Conservation (phyloP, 2,888 invertebrate species). For the Lithophane ornitopus region DNA sequence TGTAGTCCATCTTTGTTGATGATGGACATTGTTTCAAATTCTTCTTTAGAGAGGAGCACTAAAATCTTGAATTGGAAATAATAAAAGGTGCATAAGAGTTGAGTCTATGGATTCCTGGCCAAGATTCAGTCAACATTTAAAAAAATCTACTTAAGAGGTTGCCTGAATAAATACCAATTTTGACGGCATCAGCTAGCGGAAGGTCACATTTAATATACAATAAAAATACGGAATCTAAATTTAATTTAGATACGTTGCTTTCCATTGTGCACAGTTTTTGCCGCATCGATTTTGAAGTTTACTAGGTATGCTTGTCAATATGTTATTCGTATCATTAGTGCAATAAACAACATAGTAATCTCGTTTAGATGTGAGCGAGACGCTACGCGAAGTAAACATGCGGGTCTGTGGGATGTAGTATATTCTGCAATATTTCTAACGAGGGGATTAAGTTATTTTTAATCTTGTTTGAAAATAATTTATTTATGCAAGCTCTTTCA, state of each 20-base stretch:
- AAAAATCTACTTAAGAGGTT: not conserved
- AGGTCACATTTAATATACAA: not conserved
- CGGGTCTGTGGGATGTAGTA: not conserved
- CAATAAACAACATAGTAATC: constrained; percentile 20
- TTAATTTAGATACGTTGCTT: not conserved
- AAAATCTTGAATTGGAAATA: not conserved
- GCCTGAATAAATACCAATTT: constrained; percentile 5
- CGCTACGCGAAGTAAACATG: constrained; percentile 17
- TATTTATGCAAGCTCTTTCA: constrained; percentile 4
- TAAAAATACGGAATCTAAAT: not conserved
- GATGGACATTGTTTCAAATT: not conserved
- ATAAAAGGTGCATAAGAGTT: not conserved
- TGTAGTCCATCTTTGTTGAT: not conserved
- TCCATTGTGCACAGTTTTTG: not conserved
- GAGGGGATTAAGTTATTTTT: not conserved
- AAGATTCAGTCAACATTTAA: not conserved
- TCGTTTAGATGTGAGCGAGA: constrained; percentile 9
- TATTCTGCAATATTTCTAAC: constrained; percentile 40
- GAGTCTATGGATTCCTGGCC: not conserved
- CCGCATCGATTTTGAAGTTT: not conserved
- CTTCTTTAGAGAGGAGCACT: not conserved
- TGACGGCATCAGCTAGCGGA: not conserved
- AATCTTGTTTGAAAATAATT: constrained; percentile 1
- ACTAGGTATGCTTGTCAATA: not conserved
- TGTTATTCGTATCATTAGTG: constrained; percentile 9